Evolutionary conservation across 2,888 invertebrate genomes (phyloP).

Genomic region (Caenorhabditis sp.): DNA sequence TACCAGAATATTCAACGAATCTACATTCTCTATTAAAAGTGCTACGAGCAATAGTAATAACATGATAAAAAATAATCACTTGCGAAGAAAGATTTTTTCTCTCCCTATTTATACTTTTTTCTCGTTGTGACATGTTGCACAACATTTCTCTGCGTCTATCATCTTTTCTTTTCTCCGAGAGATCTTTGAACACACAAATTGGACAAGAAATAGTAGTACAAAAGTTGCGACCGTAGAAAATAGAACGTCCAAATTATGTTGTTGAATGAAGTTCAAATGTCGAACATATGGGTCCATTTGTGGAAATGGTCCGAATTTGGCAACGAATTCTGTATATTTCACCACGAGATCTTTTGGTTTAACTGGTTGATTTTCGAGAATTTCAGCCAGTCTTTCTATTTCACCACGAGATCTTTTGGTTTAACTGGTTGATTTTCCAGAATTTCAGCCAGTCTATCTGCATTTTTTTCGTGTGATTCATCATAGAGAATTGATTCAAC

Average conservation of each 20-base stretch:
- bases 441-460: not conserved
- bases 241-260: not conserved
- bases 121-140: not conserved
- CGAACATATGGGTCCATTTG: slow-evolving; percentile 14
- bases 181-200: not conserved
- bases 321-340: slow-evolving; percentile 28
- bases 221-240: not conserved
- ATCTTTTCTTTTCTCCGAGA: not conserved
- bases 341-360: slow-evolving; percentile 20
- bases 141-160: not conserved
- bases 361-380: slow-evolving; percentile 17
- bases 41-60: not conserved
- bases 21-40: not conserved
- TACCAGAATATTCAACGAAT: slow-evolving; percentile 33
- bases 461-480: slow-evolving; percentile 7
- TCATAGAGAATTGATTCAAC: slow-evolving; percentile 19
- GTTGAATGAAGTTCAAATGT: slow-evolving; percentile 5
- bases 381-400: slow-evolving; percentile 11
- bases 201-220: not conserved
- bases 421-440: slow-evolving; percentile 1
- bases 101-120: not conserved
- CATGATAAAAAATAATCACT: too few species aligned
- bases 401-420: not conserved
- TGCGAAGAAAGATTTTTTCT: not conserved
- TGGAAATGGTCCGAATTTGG: slow-evolving; percentile 20